Evolutionary conservation across 2,797 vertebrate genomes (phyloP).

Genomic region (Periparus ater): DNA sequence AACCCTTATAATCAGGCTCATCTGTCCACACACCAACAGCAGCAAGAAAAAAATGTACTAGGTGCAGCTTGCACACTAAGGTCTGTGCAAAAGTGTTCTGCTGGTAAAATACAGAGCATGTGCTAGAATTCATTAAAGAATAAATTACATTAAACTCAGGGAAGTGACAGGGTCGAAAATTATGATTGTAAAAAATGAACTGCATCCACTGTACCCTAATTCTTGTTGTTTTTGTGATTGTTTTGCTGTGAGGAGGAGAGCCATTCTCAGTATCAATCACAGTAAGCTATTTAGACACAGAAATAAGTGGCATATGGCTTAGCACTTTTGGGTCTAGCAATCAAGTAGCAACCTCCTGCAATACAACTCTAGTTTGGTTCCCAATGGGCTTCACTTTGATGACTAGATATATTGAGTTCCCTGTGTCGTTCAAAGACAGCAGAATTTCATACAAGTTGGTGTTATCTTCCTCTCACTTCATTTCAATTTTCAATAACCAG

Average conservation of each 20-base stretch:
- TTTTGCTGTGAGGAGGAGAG: slow-evolving; percentile 39
- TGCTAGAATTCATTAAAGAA: not conserved
- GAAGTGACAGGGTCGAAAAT: slow-evolving; percentile 6
- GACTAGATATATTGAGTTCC: slow-evolving; percentile 77
- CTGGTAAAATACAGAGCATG: not conserved
- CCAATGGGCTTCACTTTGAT: slow-evolving; percentile 72
- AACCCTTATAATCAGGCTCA: not conserved
- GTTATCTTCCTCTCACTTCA: slow-evolving; percentile 74
- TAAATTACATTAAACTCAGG: not conserved
- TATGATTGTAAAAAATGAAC: slow-evolving; percentile 7
- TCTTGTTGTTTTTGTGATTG: slow-evolving; percentile 51
- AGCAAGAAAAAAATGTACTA: not conserved
- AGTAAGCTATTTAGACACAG: slow-evolving; percentile 66
- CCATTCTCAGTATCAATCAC: slow-evolving; percentile 10
- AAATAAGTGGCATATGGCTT: slow-evolving; percentile 69
- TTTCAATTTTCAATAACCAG: slow-evolving; percentile 79
- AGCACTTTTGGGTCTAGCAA: slow-evolving; percentile 67
- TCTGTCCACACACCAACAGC: not conserved
- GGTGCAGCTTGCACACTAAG: not conserved
- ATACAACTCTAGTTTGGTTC: slow-evolving; percentile 50
- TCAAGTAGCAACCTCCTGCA: slow-evolving; percentile 65
- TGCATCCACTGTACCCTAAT: slow-evolving; percentile 32
- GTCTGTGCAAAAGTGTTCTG: not conserved
- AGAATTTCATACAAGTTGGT: slow-evolving; percentile 66
- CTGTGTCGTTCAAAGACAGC: slow-evolving; percentile 72